Conservation (phyloP, 2,113 vertebrate genomes). For the Thinocorus orbignyianus region DNA sequence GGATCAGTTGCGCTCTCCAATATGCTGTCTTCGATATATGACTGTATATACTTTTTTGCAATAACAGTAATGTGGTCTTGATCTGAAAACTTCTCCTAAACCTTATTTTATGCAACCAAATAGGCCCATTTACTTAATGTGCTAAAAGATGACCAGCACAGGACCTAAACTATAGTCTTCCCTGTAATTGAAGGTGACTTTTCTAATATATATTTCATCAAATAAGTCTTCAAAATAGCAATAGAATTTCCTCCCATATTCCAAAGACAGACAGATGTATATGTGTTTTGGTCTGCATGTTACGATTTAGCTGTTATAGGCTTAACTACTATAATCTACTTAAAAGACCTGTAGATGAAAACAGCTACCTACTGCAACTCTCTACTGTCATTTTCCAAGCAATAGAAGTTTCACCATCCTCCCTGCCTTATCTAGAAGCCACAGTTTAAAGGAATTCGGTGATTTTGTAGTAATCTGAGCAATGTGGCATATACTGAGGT, state of each 20-base stretch:
- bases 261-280: not conserved
- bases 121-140: not conserved
- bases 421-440: not conserved
- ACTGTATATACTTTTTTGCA: not conserved
- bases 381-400: not conserved
- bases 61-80: not conserved
- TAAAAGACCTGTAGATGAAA: not conserved
- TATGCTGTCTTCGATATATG: not conserved
- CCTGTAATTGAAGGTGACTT: not conserved
- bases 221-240: not conserved
- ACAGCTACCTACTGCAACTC: not conserved
- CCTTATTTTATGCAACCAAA: not conserved
- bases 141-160: not conserved
- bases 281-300: not conserved
- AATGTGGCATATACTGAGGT: not conserved
- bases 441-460: not conserved
- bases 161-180: not conserved
- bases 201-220: not conserved
- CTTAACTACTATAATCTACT: not conserved
- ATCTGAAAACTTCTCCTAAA: not conserved
- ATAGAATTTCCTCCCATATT: not conserved
- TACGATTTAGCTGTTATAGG: not conserved
- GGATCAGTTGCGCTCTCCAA: not conserved
- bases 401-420: not conserved
- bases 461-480: not conserved